Evolutionary conservation across 2,113 vertebrate genomes (phyloP).

Genomic region (Capra hircus): DNA sequence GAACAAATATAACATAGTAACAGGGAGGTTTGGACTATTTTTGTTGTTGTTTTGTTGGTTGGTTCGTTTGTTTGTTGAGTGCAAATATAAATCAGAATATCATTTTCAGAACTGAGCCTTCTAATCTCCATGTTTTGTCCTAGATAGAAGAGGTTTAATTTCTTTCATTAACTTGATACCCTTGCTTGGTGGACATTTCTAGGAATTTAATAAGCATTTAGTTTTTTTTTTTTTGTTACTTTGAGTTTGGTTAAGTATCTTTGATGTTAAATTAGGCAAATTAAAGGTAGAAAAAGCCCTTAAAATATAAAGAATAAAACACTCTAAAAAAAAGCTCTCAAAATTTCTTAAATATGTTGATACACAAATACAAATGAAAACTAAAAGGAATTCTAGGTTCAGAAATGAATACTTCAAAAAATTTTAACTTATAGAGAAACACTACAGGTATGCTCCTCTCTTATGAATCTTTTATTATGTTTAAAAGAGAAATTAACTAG

Average conservation of each 20-base stretch:
- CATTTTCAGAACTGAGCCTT: conserved; percentile 34
- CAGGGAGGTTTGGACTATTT: neutral
- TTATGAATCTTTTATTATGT: conserved; percentile 17
- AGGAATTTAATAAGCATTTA: neutral
- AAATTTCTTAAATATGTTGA: neutral
- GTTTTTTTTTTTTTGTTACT: conserved; percentile 22
- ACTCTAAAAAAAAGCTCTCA: neutral
- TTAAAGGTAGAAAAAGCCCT: neutral
- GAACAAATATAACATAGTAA: conserved; percentile 3
- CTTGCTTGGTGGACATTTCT: neutral
- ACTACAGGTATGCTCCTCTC: neutral
- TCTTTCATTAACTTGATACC: neutral
- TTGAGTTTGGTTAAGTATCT: conserved; percentile 7
- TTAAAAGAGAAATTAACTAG: conserved; percentile 59
- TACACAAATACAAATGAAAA: conserved; percentile 32
- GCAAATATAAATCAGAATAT: neutral
- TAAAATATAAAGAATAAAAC: conserved; percentile 22
- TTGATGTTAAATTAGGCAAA: neutral
- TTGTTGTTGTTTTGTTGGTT: neutral
- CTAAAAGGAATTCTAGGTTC: neutral
- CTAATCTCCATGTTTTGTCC: neutral
- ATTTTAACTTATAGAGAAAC: neutral
- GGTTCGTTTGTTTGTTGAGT: neutral
- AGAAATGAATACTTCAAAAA: conserved; percentile 23
- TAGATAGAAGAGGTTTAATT: neutral